phyloP scores from a whole-genome alignment of 2,797 vertebrate genomes.

The Chelonia mydas region DNA sequence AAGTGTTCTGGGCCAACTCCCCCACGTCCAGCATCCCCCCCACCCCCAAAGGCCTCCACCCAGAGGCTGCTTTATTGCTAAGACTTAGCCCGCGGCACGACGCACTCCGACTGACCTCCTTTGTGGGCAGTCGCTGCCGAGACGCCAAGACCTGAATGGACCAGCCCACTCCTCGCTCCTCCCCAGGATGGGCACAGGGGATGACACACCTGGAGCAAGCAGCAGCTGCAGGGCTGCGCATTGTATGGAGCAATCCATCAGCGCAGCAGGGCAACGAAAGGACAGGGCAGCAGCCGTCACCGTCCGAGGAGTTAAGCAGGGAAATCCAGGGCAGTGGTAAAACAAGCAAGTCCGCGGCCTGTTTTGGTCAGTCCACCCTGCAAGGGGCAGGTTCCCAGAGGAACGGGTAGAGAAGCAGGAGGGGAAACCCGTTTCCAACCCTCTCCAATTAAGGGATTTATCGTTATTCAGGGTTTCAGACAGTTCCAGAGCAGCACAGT shows the following conservation, averaged over 20 bases:
- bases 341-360: background rate
- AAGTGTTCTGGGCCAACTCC: background rate
- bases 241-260: no score
- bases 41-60: no score
- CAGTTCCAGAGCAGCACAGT: background rate
- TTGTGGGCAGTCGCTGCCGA: no score
- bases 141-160: background rate
- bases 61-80: background rate
- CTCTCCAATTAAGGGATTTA: background rate
- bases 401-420: background rate
- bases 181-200: background rate
- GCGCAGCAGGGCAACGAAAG: background rate
- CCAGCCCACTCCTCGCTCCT: background rate
- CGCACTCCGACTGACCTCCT: background rate
- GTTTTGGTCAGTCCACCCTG: background rate
- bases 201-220: background rate
- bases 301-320: background rate
- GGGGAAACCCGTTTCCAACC: no score
- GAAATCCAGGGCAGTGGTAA: background rate
- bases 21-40: no score
- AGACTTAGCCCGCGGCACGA: background rate
- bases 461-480: background rate
- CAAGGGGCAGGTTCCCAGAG: background rate
- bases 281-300: background rate
- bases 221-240: background rate